Conservation (phyloP, 2,113 vertebrate genomes). For the Atherinomorus stipes region DNA sequence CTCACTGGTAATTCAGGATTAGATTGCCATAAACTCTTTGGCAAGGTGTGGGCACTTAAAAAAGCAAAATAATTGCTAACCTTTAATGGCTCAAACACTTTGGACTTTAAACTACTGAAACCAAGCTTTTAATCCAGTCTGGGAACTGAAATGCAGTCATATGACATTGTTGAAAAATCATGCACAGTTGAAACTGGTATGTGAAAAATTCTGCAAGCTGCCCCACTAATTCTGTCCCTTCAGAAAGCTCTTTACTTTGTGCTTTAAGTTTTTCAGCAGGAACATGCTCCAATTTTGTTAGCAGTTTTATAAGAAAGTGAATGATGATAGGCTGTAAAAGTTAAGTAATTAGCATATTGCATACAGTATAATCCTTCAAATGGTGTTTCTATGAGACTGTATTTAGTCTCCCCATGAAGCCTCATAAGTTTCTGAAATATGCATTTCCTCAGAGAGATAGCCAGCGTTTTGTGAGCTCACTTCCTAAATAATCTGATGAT, state of each 20-base stretch:
- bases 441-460: neutral
- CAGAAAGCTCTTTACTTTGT: neutral
- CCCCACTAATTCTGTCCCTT: neutral
- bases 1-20: neutral
- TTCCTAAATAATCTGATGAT: slow-evolving; percentile 13
- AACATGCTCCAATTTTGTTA: neutral
- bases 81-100: neutral
- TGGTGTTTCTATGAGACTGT: neutral
- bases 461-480: neutral
- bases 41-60: too few species aligned
- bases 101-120: neutral
- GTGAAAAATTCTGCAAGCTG: neutral
- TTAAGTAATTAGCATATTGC: slow-evolving; percentile 4
- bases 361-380: slow-evolving; percentile 9
- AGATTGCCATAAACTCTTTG: neutral
- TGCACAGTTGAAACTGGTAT: neutral
- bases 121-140: neutral
- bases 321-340: slow-evolving; percentile 4
- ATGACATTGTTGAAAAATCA: neutral
- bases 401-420: neutral
- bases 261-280: neutral
- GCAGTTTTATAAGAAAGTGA: neutral
- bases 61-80: too few species aligned
- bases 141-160: neutral
- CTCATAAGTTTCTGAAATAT: neutral